These are phyloP conservation scores for Toxostoma redivivum DNA, from an alignment of 2,113 vertebrate species.

Conservation along the genomic window DNA sequence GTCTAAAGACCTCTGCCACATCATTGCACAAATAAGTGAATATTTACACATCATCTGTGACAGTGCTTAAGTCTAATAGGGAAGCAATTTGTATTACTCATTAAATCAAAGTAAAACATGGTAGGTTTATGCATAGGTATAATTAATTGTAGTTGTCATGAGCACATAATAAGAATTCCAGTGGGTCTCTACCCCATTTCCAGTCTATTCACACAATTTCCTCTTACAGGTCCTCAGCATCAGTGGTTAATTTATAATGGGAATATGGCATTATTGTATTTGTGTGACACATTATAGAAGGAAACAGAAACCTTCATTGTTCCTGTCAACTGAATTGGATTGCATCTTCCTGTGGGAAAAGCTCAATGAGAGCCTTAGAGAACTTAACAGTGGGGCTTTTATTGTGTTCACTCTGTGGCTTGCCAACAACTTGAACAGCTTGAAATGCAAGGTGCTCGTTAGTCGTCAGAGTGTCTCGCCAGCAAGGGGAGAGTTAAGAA, in stretches of 20 bases:
- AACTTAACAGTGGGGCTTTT: constrained; percentile 22
- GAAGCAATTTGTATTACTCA: background rate
- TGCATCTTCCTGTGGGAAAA: constrained; percentile 20
- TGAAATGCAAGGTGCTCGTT: constrained; percentile 18
- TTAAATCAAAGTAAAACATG: background rate
- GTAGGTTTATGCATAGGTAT: background rate
- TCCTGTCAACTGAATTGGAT: background rate
- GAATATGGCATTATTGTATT: background rate
- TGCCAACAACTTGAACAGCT: background rate
- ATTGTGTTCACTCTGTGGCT: background rate
- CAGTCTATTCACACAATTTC: background rate
- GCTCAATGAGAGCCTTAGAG: background rate
- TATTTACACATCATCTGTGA: background rate
- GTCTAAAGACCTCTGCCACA: background rate
- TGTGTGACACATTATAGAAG: background rate
- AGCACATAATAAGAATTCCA: background rate
- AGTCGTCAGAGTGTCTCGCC: background rate
- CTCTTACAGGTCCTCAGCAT: background rate
- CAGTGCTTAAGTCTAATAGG: background rate
- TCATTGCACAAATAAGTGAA: background rate
- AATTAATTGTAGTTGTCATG: background rate
- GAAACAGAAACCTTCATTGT: constrained; percentile 27
- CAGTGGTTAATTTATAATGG: background rate
- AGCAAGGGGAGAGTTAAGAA: background rate
- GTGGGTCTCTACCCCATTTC: background rate